These are phyloP conservation scores for Polypterus bichir DNA, from an alignment of 2,113 vertebrate species.

Conservation along the genomic window DNA sequence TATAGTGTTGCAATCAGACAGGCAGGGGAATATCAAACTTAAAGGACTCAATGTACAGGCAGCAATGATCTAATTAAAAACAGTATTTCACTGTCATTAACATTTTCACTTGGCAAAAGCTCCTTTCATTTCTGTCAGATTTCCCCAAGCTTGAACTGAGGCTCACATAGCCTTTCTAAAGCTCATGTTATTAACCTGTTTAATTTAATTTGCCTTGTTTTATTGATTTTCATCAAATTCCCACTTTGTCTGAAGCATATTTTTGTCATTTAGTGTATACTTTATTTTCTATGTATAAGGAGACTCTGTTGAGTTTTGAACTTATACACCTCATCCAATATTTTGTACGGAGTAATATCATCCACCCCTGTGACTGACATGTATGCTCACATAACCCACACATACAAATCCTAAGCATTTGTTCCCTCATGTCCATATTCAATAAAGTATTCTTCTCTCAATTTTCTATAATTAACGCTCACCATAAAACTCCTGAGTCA, in stretches of 20 bases:
- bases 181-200: conserved; percentile 13
- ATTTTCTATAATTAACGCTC: no score
- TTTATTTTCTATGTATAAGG: no score
- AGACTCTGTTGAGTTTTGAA: no score
- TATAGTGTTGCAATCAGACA: conserved; percentile 75
- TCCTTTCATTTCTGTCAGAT: conserved; percentile 70
- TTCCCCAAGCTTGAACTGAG: conserved; percentile 31
- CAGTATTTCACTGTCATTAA: conserved; percentile 96
- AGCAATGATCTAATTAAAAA: conserved; percentile 91
- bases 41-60: conserved; percentile 77
- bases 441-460: no score
- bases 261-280: no score
- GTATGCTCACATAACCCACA: no score
- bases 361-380: no score
- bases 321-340: no score
- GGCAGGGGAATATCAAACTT: conserved; percentile 59
- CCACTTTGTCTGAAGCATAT: neutral
- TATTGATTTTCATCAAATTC: neutral
- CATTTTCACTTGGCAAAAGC: conserved; percentile 74
- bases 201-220: conserved; percentile 6
- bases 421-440: no score
- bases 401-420: no score
- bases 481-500: no score
- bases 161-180: neutral
- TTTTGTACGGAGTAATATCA: no score